Percentiles rank a stretch among this genome's conserved stretches.
Conservation (phyloP, 2,797 vertebrate species). For the Centroberyx gerrardi region DNA sequence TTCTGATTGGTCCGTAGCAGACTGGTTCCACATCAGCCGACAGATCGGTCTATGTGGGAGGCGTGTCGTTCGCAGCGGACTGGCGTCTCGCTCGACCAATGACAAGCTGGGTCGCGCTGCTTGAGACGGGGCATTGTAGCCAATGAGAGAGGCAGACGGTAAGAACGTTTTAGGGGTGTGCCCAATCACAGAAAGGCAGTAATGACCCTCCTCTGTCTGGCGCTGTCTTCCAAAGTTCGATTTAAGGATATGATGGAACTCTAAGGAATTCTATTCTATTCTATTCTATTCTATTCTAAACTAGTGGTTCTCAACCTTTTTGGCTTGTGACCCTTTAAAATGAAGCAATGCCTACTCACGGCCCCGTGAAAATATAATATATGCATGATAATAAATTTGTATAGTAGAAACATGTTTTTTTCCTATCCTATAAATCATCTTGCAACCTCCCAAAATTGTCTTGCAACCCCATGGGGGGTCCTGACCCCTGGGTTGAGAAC, state of each 20-base stretch:
- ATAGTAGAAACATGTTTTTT: no score
- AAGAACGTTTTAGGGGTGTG: slow-evolving; percentile 74
- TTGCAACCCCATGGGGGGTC: no score
- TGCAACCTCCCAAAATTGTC: no score
- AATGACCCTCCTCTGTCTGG: slow-evolving; percentile 19
- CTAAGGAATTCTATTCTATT: background rate
- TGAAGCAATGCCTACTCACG: no score
- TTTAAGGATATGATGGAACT: background rate
- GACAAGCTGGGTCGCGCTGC: fast-evolving
- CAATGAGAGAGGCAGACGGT: slow-evolving; percentile 52
- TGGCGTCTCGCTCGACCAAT: slow-evolving; percentile 38
- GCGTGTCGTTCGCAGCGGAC: slow-evolving; percentile 10
- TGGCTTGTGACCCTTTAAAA: no score
- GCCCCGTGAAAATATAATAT: no score
- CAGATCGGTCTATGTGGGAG: slow-evolving; percentile 52
- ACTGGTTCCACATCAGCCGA: slow-evolving; percentile 89
- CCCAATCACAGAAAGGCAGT: slow-evolving; percentile 74
- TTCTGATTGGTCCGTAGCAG: slow-evolving; percentile 67
- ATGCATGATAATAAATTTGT: no score
- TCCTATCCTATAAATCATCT: no score
- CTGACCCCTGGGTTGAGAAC: no score
- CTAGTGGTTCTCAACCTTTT: no score
- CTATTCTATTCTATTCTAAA: no score
- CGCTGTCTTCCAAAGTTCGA: background rate
- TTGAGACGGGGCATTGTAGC: slow-evolving; percentile 4